phyloP scores from a whole-genome alignment of 2,113 vertebrate species.

The Hypanus sabinus region DNA sequence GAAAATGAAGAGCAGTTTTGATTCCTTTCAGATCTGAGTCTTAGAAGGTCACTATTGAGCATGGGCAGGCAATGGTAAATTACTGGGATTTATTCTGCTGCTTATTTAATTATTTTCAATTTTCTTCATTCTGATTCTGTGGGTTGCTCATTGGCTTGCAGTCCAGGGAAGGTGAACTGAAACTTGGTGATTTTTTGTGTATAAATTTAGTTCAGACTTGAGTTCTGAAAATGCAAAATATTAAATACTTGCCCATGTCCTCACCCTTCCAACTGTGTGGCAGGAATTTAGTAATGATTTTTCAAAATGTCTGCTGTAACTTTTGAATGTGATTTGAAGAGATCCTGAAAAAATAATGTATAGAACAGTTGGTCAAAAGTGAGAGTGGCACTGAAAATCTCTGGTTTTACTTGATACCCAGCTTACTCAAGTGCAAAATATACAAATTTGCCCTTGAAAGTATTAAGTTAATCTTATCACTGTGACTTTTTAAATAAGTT shows the following conservation, averaged over 20 bases:
- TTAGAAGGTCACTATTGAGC: neutral
- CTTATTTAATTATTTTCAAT: neutral
- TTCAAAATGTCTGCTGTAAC: neutral
- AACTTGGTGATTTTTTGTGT: neutral
- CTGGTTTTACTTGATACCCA: neutral
- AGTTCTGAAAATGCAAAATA: neutral
- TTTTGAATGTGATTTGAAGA: neutral
- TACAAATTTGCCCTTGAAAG: neutral
- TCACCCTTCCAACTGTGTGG: neutral
- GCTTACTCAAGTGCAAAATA: neutral
- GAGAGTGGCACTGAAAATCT: neutral
- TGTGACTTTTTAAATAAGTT: neutral
- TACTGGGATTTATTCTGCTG: neutral
- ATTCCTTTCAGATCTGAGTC: neutral
- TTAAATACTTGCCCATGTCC: neutral
- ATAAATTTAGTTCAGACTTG: neutral
- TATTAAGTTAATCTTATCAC: neutral
- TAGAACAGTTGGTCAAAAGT: neutral
- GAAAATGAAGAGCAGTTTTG: neutral
- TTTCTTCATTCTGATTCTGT: neutral
- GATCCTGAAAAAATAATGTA: neutral
- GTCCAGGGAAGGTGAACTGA: neutral
- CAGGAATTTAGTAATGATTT: neutral
- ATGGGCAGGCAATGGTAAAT: neutral
- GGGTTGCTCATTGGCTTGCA: neutral